Evolutionary conservation across 2,888 invertebrate species (phyloP), one percentile per base, ranked within the genome.

Genomic region (Meteorus cinctellus): DNA sequence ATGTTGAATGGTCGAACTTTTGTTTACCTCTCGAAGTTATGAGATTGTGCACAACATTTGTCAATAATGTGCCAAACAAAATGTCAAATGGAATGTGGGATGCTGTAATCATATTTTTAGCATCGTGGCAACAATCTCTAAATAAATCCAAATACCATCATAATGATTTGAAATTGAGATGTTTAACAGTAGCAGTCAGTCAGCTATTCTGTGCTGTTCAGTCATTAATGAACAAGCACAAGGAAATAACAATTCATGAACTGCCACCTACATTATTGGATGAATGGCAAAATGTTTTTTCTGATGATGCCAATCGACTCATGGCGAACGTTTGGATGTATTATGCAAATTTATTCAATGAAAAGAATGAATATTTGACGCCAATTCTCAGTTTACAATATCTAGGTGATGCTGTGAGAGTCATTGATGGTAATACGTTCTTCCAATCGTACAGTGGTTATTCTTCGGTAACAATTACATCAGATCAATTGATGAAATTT

Each of bases 241-340:
- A 88, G 55, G 81, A 85, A 72, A 82, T 89, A 29, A 89, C 90
- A 81, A 88, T 90, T 71, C 70, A 87, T 85, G 73, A 89, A 88
- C 81, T 92, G n/a, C 83, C 86, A 1, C 67, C 83, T 4, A 80
- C 82, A 19, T 78, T 93, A 68, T 85, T 91, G 34, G 91, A 92
- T 72, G 96, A 97, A 90, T 97, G 96, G 96, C 89, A 90, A 69
- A 94, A 95, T 87, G 92, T 97, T 73, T 95, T 96, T 90, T 92
- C 92, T 77, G 92, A 93, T 71, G 93, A 93, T 81, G 90, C 94
- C 55, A 91, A 92, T 84, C 83, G 84, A 69, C 90, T 91, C 79
- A 83, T 94, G 19, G 87, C 92, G 63, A 89, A 90, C 63, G 83
- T 92, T 27, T 93, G 92, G 91, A 86, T 92, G 69, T 87, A 84